phyloP scores from a whole-genome alignment of 2,113 vertebrate genomes.

The Centrocercus urophasianus region DNA sequence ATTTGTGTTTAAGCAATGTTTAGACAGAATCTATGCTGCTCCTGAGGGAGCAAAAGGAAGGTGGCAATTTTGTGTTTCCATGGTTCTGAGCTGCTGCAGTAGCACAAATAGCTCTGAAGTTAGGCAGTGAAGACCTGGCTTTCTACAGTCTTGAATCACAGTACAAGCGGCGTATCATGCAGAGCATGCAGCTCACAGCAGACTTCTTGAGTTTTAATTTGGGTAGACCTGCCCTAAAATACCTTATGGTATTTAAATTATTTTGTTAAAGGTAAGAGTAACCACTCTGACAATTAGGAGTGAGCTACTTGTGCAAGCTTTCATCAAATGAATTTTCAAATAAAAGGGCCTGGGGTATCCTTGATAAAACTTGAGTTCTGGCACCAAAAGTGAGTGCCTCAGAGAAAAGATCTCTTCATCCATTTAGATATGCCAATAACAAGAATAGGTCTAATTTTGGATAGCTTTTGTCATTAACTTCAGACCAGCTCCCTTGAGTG shows the following conservation, averaged over 20 bases:
- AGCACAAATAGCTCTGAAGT: neutral
- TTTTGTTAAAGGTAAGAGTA: neutral
- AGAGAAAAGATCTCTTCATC: neutral
- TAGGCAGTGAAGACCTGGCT: accelerated
- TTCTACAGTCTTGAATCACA: neutral
- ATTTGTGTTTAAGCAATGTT: neutral
- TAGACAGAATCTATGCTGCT: neutral
- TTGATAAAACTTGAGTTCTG: neutral
- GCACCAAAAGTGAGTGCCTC: neutral
- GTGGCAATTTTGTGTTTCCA: neutral
- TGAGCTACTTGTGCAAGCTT: neutral
- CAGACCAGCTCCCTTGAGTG: neutral
- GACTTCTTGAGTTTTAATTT: accelerated
- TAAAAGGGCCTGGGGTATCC: neutral
- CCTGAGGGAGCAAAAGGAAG: neutral
- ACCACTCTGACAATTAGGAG: neutral
- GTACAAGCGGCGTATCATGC: neutral
- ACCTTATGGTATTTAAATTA: neutral
- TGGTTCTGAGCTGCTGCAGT: neutral
- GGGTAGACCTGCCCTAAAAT: accelerated
- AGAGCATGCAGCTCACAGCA: neutral
- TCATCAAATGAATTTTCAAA: neutral
- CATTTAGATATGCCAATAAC: neutral
- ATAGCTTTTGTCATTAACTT: neutral
- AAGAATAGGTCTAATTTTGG: neutral